Percentiles rank a stretch among this genome's conserved stretches.
Evolutionary conservation across 1,140 invertebrate species (phyloP).

Genomic region (Zaprionus vittiger): DNA sequence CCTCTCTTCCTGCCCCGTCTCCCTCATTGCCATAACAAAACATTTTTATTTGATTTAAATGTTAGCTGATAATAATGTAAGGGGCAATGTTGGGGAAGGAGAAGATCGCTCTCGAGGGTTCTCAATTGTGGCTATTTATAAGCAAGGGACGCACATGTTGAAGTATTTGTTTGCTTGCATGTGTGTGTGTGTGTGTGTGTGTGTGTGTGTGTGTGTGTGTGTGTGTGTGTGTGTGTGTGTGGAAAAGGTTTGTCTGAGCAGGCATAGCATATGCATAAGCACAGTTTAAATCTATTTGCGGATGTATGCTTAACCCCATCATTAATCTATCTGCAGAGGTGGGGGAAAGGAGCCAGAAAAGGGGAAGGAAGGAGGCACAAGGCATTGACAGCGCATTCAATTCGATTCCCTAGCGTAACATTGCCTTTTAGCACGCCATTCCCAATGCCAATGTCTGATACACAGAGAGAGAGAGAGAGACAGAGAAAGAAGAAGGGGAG

Average conservation of each 20-base stretch:
- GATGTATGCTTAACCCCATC: conserved; percentile 58
- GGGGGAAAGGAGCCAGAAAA: neutral
- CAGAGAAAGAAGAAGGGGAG: no score
- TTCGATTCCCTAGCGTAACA: conserved; percentile 44
- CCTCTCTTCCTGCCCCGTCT: neutral
- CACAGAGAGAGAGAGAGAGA: neutral
- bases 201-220: neutral
- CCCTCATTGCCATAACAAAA: conserved; percentile 23
- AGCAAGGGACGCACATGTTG: neutral
- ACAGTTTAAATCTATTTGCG: conserved; percentile 48
- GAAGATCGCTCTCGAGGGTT: neutral
- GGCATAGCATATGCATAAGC: conserved; percentile 31
- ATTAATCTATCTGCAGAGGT: conserved; percentile 73
- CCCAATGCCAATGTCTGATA: neutral
- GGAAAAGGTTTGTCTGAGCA: conserved; percentile 9
- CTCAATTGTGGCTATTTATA: conserved; percentile 69
- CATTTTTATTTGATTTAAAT: conserved; percentile 47
- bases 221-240: neutral
- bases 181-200: neutral
- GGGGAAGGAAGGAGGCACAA: neutral
- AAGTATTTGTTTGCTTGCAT: neutral
- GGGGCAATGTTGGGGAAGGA: neutral
- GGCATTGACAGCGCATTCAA: conserved; percentile 33
- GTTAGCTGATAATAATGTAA: conserved; percentile 29
- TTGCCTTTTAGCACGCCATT: conserved; percentile 40